Evolutionary conservation across 2,888 invertebrate species (phyloP).

Genomic region (Crepidodera aurea): DNA sequence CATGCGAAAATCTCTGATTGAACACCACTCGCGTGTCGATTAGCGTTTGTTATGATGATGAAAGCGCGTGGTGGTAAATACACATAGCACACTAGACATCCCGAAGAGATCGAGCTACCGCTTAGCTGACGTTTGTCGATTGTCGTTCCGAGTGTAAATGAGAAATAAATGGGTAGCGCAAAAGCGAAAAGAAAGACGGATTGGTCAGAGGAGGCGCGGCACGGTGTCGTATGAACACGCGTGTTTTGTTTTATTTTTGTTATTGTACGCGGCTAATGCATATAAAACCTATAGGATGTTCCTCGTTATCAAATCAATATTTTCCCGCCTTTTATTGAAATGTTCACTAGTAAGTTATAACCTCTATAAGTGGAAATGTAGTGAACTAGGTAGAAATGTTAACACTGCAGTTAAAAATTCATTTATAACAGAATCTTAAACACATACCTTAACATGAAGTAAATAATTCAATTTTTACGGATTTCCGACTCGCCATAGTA

Average conservation of each 20-base stretch:
- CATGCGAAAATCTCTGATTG: constrained; percentile 9
- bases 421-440: no score
- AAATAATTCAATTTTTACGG: no score
- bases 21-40: constrained; percentile 22
- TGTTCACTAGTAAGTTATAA: no score
- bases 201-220: constrained; percentile 16
- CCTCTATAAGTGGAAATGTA: no score
- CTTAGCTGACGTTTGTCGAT: not conserved
- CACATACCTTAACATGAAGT: no score
- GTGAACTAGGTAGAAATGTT: no score
- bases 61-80: constrained; percentile 30
- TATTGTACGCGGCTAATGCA: not conserved
- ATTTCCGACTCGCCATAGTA: no score
- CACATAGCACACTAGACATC: constrained; percentile 28
- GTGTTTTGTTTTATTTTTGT: constrained; percentile 3
- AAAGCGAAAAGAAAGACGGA: constrained; percentile 16
- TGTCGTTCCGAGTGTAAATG: constrained; percentile 27
- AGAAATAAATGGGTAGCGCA: constrained; percentile 30
- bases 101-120: constrained; percentile 25
- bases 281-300: not conserved
- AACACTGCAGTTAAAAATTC: no score
- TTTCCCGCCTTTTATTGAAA: no score
- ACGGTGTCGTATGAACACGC: constrained; percentile 3
- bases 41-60: constrained; percentile 31
- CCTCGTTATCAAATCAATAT: no score